Conservation (phyloP, 2,113 vertebrate species). For the Xyrauchen texanus region DNA sequence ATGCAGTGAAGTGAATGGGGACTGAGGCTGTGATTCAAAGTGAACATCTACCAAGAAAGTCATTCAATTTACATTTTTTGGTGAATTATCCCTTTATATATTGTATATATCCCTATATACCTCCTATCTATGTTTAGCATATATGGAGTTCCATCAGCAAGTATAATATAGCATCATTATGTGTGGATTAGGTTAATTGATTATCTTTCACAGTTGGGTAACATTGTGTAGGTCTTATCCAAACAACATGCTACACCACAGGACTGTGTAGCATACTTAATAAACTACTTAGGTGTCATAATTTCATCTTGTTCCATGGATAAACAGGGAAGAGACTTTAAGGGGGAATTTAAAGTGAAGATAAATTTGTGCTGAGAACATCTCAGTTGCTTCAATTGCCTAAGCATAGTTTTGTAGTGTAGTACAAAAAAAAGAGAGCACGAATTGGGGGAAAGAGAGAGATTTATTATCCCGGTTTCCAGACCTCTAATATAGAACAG, state of each 20-base stretch:
- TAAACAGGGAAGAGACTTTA: conserved; percentile 29
- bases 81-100: too few relatives aligned
- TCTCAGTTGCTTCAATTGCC: not conserved
- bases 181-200: conserved; percentile 21
- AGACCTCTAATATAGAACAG: conserved; percentile 44
- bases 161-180: not conserved
- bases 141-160: not conserved
- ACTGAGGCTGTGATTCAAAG: too few relatives aligned
- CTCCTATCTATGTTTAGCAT: too few relatives aligned
- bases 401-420: not conserved
- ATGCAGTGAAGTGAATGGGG: too few relatives aligned
- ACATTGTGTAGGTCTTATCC: not conserved
- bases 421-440: not conserved
- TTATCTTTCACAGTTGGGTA: conserved; percentile 15
- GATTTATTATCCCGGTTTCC: conserved; percentile 40
- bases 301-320: conserved; percentile 30
- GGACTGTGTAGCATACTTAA: too few relatives aligned
- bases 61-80: too few relatives aligned
- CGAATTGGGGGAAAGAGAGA: conserved; percentile 15
- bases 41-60: too few relatives aligned
- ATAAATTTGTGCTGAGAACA: conserved; percentile 21
- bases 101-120: too few relatives aligned
- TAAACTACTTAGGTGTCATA: conserved; percentile 9
- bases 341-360: conserved; percentile 12
- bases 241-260: conserved; percentile 22